A percentile compares a stretch with the other conserved stretches of the same genome.
Evolutionary conservation across 2,888 invertebrate genomes (phyloP).

Genomic region (Galerucella pusilla): DNA sequence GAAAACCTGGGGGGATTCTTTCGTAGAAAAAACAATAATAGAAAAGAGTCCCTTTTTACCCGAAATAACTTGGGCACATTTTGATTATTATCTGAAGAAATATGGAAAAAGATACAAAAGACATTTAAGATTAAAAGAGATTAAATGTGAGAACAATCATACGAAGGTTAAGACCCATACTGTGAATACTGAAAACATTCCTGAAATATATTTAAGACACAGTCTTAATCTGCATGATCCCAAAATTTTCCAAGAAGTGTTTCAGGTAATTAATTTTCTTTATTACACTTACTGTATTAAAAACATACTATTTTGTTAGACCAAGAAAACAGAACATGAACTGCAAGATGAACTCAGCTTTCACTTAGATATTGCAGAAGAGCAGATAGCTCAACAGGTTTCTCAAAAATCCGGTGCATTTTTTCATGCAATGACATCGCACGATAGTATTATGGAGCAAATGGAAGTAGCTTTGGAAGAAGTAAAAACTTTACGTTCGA

Average conservation of each 20-base stretch:
- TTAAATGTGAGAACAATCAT: conserved; percentile 50
- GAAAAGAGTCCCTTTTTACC: conserved; percentile 84
- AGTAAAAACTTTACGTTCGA: conserved; percentile 78
- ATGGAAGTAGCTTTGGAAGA: conserved; percentile 85
- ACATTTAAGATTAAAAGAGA: conserved; percentile 68
- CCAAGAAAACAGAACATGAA: conserved; percentile 70
- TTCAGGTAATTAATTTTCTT: conserved; percentile 59
- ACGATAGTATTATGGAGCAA: conserved; percentile 96
- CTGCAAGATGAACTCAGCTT: conserved; percentile 93
- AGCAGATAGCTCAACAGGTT: conserved; percentile 91
- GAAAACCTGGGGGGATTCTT: conserved; percentile 97
- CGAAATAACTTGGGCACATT: conserved; percentile 84
- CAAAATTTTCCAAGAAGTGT: conserved; percentile 86
- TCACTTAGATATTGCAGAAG: conserved; percentile 94
- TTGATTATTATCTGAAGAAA: conserved; percentile 87
- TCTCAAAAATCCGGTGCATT: conserved; percentile 96
- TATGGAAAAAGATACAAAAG: conserved; percentile 75
- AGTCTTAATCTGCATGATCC: conserved; percentile 83
- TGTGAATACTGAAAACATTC: conserved; percentile 76
- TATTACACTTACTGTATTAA: neutral
- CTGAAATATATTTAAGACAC: conserved; percentile 85
- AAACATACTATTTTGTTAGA: conserved; percentile 59
- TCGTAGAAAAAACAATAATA: conserved; percentile 85
- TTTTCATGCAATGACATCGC: conserved; percentile 98
- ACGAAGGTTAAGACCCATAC: conserved; percentile 58